Conservation (phyloP, 2,113 vertebrate species). For the Urocitellus parryii region DNA sequence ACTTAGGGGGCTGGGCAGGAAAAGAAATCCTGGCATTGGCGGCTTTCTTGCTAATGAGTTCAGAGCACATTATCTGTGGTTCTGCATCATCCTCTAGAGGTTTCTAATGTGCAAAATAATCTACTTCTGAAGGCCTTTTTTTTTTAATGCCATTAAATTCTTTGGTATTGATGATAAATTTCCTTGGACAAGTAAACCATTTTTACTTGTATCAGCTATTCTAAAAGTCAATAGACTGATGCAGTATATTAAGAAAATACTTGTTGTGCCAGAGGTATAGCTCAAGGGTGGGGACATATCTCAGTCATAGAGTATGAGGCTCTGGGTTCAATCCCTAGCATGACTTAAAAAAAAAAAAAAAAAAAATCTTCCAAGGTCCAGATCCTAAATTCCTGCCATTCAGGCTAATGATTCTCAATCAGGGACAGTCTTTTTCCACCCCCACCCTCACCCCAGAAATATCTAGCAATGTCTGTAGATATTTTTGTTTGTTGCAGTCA, state of each 20-base stretch:
- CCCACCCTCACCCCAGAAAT: not conserved
- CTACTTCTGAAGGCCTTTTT: slow-evolving; percentile 52
- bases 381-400: not conserved
- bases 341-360: not conserved
- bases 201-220: slow-evolving; percentile 66
- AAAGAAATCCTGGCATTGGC: slow-evolving; percentile 25
- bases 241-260: slow-evolving; percentile 17
- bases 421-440: not conserved
- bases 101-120: slow-evolving; percentile 51
- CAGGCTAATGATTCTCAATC: not conserved
- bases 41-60: slow-evolving; percentile 5
- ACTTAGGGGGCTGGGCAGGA: not conserved
- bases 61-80: slow-evolving; percentile 26
- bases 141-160: slow-evolving; percentile 49
- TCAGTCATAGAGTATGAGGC: not conserved
- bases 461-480: slow-evolving; percentile 6
- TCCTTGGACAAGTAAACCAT: slow-evolving; percentile 58
- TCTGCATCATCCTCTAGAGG: slow-evolving; percentile 52
- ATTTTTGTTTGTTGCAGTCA: not conserved
- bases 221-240: slow-evolving; percentile 31
- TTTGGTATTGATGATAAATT: slow-evolving; percentile 46
- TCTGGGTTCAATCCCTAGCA: not conserved
- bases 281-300: not conserved
- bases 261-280: not conserved
- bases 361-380: not conserved